Evolutionary conservation across 2,797 vertebrate species (phyloP).

Genomic region (Hirundo rustica): DNA sequence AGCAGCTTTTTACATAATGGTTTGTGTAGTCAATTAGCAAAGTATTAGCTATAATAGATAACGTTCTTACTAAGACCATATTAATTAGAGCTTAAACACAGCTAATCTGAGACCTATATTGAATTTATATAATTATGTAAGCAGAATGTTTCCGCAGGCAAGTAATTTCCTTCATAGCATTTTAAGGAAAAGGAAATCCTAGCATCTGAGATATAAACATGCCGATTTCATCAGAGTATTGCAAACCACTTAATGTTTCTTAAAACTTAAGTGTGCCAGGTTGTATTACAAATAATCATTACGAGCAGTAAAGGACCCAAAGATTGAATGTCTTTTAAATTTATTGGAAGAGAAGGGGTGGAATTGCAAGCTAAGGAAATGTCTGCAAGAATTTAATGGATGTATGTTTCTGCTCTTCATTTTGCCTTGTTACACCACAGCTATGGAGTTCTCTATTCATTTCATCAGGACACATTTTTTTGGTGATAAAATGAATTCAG

Average conservation of each 20-base stretch:
- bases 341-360: background rate
- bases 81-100: constrained; percentile 55
- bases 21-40: constrained; percentile 57
- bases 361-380: background rate
- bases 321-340: background rate
- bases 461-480: background rate
- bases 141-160: background rate
- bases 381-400: background rate
- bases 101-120: constrained; percentile 51
- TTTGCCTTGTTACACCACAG: background rate
- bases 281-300: background rate
- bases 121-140: constrained; percentile 46
- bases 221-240: background rate
- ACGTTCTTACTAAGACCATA: constrained; percentile 38
- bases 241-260: background rate
- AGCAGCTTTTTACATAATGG: constrained; percentile 63
- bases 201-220: background rate
- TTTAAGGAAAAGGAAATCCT: constrained; percentile 13
- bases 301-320: background rate
- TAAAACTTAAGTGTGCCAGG: background rate
- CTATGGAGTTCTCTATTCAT: background rate
- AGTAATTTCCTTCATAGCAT: background rate
- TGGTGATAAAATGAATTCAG: background rate
- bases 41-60: constrained; percentile 55
- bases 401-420: background rate